Percentiles rank a stretch among this genome's conserved stretches.
Evolutionary conservation across 2,888 invertebrate species (phyloP).

Genomic region (Lasiommata megera): DNA sequence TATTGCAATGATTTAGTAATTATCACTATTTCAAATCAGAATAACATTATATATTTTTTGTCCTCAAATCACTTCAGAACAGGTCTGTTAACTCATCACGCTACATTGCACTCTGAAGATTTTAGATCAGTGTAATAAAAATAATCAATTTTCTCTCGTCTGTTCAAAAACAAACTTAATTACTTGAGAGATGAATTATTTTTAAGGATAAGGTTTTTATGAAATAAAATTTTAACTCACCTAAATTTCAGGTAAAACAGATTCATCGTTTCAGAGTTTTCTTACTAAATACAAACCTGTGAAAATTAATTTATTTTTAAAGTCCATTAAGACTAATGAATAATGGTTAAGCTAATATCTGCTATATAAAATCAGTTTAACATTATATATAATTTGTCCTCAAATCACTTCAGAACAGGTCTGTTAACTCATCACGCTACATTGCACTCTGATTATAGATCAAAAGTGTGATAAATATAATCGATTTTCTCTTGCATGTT

Average conservation of each 20-base stretch:
- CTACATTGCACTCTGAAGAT: no score
- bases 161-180: no score
- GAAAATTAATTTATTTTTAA: no score
- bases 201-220: no score
- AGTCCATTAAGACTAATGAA: background rate
- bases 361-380: slow-evolving; percentile 29
- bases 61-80: slow-evolving; percentile 8
- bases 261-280: background rate
- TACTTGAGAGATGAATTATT: no score
- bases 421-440: slow-evolving; percentile 41
- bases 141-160: no score
- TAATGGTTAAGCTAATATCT: background rate
- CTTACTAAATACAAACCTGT: no score
- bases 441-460: background rate
- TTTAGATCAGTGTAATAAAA: background rate
- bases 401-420: slow-evolving; percentile 62
- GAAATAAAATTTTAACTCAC: no score
- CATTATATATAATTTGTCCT: slow-evolving; percentile 40
- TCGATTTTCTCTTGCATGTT: no score
- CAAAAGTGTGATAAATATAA: no score
- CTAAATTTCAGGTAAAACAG: no score
- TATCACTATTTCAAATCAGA: background rate
- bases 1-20: background rate
- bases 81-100: slow-evolving; percentile 11
- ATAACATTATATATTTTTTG: background rate